These are phyloP conservation scores for Phrynocephalus forsythii DNA, from an alignment of 2,797 vertebrate genomes.

Conservation along the genomic window DNA sequence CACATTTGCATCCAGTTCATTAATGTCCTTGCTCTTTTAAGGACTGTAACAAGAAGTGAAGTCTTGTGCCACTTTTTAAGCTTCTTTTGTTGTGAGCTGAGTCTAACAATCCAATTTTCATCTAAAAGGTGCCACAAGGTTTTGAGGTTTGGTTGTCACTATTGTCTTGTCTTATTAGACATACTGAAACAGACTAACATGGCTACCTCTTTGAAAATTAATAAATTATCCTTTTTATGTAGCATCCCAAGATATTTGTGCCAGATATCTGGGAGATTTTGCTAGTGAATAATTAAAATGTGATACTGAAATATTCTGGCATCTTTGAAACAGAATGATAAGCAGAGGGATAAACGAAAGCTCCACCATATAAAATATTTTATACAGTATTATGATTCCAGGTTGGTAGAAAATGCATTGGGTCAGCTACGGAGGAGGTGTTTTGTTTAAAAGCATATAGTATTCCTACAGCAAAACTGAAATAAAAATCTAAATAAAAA, in stretches of 20 bases:
- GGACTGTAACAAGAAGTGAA: too few species aligned
- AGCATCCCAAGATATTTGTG: not conserved
- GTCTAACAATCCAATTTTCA: too few species aligned
- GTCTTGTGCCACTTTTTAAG: too few species aligned
- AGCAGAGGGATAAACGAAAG: not conserved
- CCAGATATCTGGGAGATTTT: not conserved
- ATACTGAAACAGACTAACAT: too few species aligned
- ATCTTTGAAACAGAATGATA: not conserved
- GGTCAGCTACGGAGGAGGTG: not conserved
- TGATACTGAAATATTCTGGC: not conserved
- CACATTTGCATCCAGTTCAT: not conserved
- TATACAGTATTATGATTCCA: not conserved
- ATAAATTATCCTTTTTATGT: not conserved
- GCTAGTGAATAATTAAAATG: not conserved
- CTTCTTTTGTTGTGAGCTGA: too few species aligned
- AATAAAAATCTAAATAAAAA: not conserved
- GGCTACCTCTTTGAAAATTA: too few species aligned
- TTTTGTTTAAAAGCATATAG: constrained; percentile 4
- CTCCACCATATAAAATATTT: not conserved
- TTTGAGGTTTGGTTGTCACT: too few species aligned
- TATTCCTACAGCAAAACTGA: not conserved
- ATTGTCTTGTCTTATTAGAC: too few species aligned
- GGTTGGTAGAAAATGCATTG: not conserved
- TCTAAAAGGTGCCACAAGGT: too few species aligned
- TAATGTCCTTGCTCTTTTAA: not conserved